These are phyloP conservation scores for Silurus glanis DNA, from an alignment of 2,113 vertebrate genomes.

Conservation along the genomic window DNA sequence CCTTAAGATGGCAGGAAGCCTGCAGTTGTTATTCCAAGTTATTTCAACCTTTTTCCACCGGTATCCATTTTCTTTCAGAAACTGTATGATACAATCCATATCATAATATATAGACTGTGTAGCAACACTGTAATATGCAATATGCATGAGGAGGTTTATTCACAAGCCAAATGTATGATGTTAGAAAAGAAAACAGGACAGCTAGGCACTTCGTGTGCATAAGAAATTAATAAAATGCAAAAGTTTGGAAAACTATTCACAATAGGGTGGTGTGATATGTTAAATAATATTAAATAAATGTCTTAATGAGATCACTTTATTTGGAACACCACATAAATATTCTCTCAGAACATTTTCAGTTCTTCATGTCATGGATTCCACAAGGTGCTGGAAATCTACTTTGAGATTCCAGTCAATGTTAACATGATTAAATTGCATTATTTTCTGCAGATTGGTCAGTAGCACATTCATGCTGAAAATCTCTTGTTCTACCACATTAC, in stretches of 20 bases:
- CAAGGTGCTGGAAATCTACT: not conserved
- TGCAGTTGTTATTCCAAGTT: not conserved
- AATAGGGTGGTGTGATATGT: not conserved
- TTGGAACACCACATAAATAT: not conserved
- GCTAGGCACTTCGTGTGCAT: not conserved
- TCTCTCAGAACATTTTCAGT: not conserved
- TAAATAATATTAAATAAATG: not conserved
- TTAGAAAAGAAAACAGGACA: not conserved
- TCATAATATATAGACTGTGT: not conserved
- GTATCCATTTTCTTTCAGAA: not conserved
- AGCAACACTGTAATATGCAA: not conserved
- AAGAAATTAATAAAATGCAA: not conserved
- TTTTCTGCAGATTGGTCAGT: not conserved
- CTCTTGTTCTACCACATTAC: not conserved
- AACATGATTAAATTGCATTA: not conserved
- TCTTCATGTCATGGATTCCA: not conserved
- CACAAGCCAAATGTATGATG: not conserved
- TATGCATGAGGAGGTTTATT: slow-evolving; percentile 5
- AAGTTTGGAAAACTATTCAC: not conserved
- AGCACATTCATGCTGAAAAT: not conserved
- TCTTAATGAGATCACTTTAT: not conserved
- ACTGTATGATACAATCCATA: not conserved
- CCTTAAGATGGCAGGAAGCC: not conserved
- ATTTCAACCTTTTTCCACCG: not conserved
- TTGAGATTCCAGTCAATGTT: not conserved